These are phyloP conservation scores for Brachyptera putata DNA, from an alignment of 2,888 invertebrate genomes.

Conservation along the genomic window DNA sequence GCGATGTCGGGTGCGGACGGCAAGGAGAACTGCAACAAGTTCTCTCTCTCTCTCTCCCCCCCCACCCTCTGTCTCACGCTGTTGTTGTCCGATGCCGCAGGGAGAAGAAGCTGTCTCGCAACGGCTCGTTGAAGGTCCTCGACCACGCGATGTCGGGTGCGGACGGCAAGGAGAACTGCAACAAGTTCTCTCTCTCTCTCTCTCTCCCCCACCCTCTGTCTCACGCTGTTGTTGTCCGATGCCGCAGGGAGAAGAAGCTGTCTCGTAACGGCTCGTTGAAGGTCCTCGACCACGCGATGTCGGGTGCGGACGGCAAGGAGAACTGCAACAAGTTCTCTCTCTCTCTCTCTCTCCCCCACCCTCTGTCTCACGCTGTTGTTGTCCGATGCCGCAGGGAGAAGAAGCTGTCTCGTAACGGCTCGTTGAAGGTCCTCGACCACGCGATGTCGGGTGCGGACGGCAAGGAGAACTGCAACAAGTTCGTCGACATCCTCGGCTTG, in stretches of 20 bases:
- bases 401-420: conserved; percentile 93
- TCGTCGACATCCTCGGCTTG: conserved; percentile 94
- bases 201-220: neutral
- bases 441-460: conserved; percentile 93
- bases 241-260: conserved; percentile 90
- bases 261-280: conserved; percentile 94
- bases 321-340: conserved; percentile 97
- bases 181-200: conserved; percentile 57
- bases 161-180: conserved; percentile 92
- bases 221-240: neutral
- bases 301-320: conserved; percentile 87
- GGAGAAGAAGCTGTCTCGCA: conserved; percentile 94
- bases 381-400: conserved; percentile 90
- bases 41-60: too few relatives aligned
- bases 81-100: too few relatives aligned
- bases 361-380: too few relatives aligned
- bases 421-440: conserved; percentile 95
- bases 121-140: conserved; percentile 95
- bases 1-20: conserved; percentile 93
- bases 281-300: conserved; percentile 96
- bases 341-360: too few relatives aligned
- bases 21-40: conserved; percentile 93
- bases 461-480: conserved; percentile 93
- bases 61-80: too few relatives aligned
- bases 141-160: conserved; percentile 94